phyloP scores from a whole-genome alignment of 2,888 invertebrate species.

The Colletes collaris region DNA sequence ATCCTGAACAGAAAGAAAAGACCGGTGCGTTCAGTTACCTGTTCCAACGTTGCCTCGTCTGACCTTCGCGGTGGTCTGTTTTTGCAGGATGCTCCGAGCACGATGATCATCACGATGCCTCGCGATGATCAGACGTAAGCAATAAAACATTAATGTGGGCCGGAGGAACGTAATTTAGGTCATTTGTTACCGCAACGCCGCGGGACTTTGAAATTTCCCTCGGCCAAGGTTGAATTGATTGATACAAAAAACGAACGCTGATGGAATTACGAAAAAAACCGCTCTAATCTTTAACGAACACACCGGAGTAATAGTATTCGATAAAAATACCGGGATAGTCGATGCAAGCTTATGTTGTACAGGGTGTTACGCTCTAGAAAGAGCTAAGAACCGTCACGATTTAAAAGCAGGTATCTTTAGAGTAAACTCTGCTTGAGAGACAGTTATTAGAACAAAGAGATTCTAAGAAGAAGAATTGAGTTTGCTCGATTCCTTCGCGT shows the following conservation, averaged over 20 bases:
- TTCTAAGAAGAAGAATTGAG: neutral
- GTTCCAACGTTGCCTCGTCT: neutral
- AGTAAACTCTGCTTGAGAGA: too few relatives aligned
- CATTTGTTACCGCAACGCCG: neutral
- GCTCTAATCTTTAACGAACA: too few relatives aligned
- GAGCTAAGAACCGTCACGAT: too few relatives aligned
- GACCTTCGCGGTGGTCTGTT: slow-evolving; percentile 19
- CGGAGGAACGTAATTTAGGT: slow-evolving; percentile 9
- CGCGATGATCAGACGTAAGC: slow-evolving; percentile 8
- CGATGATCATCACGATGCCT: slow-evolving; percentile 2
- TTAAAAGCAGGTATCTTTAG: too few relatives aligned
- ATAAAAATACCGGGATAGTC: too few relatives aligned
- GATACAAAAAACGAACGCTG: neutral
- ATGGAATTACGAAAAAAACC: neutral
- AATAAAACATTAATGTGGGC: neutral
- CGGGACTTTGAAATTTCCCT: neutral
- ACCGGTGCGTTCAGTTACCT: slow-evolving; percentile 1
- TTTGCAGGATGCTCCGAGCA: slow-evolving; percentile 1
- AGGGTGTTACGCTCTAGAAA: too few relatives aligned
- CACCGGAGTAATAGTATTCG: too few relatives aligned
- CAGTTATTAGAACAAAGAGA: too few relatives aligned
- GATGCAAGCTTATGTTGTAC: too few relatives aligned
- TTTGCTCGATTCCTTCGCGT: neutral
- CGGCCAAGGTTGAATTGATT: neutral
- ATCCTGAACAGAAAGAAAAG: slow-evolving; percentile 85